phyloP scores from a whole-genome alignment of 2,888 invertebrate genomes.

The Tetragonisca angustula region DNA sequence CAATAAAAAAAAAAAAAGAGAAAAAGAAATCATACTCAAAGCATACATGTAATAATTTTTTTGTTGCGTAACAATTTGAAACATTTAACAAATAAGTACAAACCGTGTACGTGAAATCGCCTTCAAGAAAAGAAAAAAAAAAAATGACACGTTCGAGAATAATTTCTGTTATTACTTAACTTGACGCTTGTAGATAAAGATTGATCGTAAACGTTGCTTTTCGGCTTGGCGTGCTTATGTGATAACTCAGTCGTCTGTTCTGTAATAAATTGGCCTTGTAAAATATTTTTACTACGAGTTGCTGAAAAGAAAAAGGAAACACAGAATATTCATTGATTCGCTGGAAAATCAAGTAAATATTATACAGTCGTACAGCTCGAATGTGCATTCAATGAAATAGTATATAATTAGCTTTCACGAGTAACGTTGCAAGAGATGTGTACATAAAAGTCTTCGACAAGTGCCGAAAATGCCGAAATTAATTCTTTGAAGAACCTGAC shows the following conservation, averaged over 20 bases:
- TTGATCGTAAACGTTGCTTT: slow-evolving; percentile 54
- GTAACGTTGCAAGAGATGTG: not conserved
- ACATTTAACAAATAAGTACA: slow-evolving; percentile 3
- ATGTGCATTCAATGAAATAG: not conserved
- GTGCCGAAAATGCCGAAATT: not conserved
- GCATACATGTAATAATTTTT: slow-evolving; percentile 2
- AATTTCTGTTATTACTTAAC: slow-evolving; percentile 36
- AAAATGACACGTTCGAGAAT: not conserved
- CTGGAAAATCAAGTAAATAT: not conserved
- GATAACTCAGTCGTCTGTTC: slow-evolving; percentile 21
- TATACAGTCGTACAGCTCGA: not conserved
- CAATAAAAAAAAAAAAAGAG: not conserved
- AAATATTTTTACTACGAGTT: slow-evolving; percentile 3
- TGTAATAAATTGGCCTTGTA: not conserved
- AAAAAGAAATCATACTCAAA: not conserved
- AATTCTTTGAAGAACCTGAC: not conserved
- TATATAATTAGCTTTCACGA: not conserved
- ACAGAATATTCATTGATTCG: not conserved
- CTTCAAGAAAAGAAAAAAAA: not conserved
- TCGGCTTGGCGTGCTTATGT: slow-evolving; percentile 60
- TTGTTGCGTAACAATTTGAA: not conserved
- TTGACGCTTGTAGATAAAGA: slow-evolving; percentile 59
- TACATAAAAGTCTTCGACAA: not conserved
- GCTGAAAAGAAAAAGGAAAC: not conserved
- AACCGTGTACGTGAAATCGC: not conserved